Evolutionary conservation across 2,888 invertebrate genomes (phyloP).

Genomic region (Thymelicus acteon): DNA sequence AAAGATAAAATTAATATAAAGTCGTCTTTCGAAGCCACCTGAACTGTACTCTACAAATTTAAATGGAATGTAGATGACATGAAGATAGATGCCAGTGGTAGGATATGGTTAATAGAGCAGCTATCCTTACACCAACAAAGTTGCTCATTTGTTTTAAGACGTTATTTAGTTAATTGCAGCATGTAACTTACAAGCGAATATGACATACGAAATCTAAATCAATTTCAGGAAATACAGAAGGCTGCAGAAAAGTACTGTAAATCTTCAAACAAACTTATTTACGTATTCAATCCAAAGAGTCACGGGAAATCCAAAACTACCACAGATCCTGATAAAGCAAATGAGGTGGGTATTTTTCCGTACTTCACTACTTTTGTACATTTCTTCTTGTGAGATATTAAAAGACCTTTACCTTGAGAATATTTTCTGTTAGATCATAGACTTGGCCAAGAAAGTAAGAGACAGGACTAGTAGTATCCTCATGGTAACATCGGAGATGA

Average conservation of each 20-base stretch:
- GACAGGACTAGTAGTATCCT: slow-evolving; percentile 56
- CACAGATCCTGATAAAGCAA: slow-evolving; percentile 49
- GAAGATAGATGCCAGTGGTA: no score
- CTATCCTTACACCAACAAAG: no score
- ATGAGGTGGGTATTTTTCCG: slow-evolving; percentile 49
- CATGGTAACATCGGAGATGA: slow-evolving; percentile 44
- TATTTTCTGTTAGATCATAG: slow-evolving; percentile 49
- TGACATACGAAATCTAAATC: no score
- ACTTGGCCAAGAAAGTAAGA: slow-evolving; percentile 57
- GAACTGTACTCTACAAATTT: no score
- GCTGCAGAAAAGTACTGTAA: slow-evolving; percentile 58
- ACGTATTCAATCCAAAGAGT: slow-evolving; percentile 51
- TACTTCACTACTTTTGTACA: neutral
- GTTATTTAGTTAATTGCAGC: no score
- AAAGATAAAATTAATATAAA: neutral
- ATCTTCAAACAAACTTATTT: slow-evolving; percentile 61
- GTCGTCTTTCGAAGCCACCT: no score
- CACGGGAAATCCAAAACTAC: slow-evolving; percentile 41
- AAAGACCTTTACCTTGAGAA: no score
- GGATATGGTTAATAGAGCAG: no score
- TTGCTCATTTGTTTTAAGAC: no score
- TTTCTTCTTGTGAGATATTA: neutral
- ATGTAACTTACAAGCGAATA: no score
- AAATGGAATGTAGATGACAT: no score
- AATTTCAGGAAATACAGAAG: slow-evolving; percentile 63